Base-by-base conservation (phyloP, 2,888 invertebrate genomes). In the Hirtodrosophila duncani region DNA sequence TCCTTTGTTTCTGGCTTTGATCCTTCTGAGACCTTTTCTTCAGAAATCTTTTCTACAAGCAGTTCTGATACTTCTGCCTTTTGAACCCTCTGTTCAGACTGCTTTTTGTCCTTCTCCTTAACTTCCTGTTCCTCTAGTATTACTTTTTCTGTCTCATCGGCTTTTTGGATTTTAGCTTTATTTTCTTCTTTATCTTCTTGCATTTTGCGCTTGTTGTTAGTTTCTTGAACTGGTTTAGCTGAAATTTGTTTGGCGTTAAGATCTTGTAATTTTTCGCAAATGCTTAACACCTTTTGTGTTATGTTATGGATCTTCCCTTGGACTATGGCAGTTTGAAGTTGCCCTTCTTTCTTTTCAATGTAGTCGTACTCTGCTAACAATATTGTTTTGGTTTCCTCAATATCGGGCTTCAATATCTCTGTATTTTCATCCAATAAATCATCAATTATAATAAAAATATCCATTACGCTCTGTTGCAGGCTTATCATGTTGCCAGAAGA, bases 401-500 rank as follows among this genome's bases (percentile, higher is more conserved):
- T 67, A 1, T 23, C 3, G 1, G 52, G 48, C 5, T 44, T 67
- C 6, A 67, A 21, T 6, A 1, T 10, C n/a, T 29, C 24, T 14
- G 59, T 51, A 8, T 55, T 58, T 5, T 69, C 64, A 11, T 72
- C 55, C 3, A 65, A 17, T 3, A 82, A 34, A 18, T 84, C 84
- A 29, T 84, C 84, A 14, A 75, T 52, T n/a, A 81, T 65, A 16
- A 84, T 68, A 21, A 81, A 84, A 14, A 78, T 60, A 3, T 84
- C 81, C 85, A 85, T 85, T 1, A 85, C 17, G 18, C 67, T 77
- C 23, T 81, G 80, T 42, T 85, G 85, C 9, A 85, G 20, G 7
- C 72, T 58, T 3, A 85, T 68, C 72, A 83, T 81, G 30, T 78
- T 74, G 18, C 66, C 74, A 3, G 84, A 75, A 1, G 82, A 70